Conservation (phyloP, 2,888 invertebrate species). For the Parnassius apollo region DNA sequence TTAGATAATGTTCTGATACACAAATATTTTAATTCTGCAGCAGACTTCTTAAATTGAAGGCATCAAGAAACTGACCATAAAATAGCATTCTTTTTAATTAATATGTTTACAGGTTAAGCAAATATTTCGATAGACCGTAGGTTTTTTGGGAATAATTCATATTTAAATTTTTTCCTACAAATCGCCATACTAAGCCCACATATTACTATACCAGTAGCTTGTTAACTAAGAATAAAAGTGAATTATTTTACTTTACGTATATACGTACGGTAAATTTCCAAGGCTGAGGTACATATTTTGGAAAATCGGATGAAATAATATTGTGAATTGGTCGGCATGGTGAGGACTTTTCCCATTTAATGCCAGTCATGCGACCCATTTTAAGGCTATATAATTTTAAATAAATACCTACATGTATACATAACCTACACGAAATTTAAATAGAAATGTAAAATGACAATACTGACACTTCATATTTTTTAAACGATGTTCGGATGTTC, state of each 20-base stretch:
- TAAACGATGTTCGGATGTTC: not conserved
- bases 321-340: constrained; percentile 73
- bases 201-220: too few species aligned
- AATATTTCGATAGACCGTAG: too few species aligned
- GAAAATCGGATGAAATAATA: constrained; percentile 79
- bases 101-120: too few species aligned
- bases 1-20: too few species aligned
- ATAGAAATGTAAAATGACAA: not conserved
- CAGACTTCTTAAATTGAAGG: too few species aligned
- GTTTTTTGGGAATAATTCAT: too few species aligned
- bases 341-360: constrained; percentile 76
- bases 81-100: too few species aligned
- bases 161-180: too few species aligned
- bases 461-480: not conserved
- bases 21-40: too few species aligned
- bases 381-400: not conserved
- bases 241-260: too few species aligned
- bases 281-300: constrained; percentile 72
- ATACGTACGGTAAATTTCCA: constrained; percentile 77
- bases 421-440: constrained; percentile 12
- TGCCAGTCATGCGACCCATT: constrained; percentile 59
- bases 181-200: not conserved
- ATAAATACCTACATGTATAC: not conserved
- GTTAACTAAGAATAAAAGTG: too few species aligned
- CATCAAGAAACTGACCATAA: too few species aligned